Base-by-base conservation (phyloP, 2,797 vertebrate genomes). In the Apogon talboti region DNA sequence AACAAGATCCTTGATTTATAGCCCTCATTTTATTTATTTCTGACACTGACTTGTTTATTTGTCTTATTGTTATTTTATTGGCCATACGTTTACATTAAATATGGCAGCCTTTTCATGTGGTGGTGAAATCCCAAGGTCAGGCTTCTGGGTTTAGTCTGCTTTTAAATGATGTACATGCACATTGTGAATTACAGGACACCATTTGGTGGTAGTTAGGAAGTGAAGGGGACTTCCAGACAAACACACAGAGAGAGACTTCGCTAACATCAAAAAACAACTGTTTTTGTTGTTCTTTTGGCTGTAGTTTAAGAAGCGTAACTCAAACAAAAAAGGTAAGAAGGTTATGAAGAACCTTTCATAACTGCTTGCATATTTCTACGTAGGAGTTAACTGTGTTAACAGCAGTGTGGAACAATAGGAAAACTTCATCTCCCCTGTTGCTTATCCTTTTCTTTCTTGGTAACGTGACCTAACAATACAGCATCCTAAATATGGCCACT, bases 221-320 rank as follows among this genome's bases (percentile, higher is more conserved):
- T 71, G 72, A 84, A 84, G 90, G 91, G 90, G 86, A 90, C 81
- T 92, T 92, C 91, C 91, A 90, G 69, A 45, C 83, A 79, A 69
- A 77, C 79, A 38, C 19, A 38, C 16, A 64, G 72, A 78, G 68
- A 65, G 62, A 83, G 71, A 82, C 65, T 62, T 78, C 67, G 10
- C 71, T 66, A 71, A 82, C 82, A 89, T 86, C 87, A 89, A 89
- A 87, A 86, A 89, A 87, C 61, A 7, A 38, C 12, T 76, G 72
- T 76, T 83, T 78, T 81, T 83, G 74, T 83, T 89, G 65, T 77
- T 81, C 24, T 79, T 81, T 71, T 86, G 84, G 78, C 78, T 79
- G 65, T 42, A 42, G 64, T 76, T 84, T 65, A 78, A 69, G 74
- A 83, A 54, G 61, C 74, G 62, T 69, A 81, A 79, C 73, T 64